Conservation (phyloP, 2,113 vertebrate species). For the Dascyllus trimaculatus region DNA sequence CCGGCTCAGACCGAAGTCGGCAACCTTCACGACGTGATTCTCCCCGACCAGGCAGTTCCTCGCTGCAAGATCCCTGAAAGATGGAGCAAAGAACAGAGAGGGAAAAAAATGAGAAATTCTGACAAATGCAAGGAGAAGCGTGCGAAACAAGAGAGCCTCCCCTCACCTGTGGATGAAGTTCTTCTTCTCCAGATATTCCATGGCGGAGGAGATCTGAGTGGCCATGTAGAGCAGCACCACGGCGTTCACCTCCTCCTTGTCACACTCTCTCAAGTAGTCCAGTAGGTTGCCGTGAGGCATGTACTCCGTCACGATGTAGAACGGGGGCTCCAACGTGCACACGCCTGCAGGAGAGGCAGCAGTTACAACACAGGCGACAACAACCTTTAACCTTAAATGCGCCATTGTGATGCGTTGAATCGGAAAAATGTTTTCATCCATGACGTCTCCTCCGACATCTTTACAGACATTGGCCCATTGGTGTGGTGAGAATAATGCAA, state of each 20-base stretch:
- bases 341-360: conserved; percentile 86
- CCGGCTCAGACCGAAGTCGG: conserved; percentile 96
- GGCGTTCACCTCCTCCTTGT: conserved; percentile 94
- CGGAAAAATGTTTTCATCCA: too few species aligned
- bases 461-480: too few species aligned
- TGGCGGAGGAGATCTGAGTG: conserved; percentile 98
- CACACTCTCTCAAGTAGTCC: conserved; percentile 97
- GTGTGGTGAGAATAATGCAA: too few species aligned
- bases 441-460: too few species aligned
- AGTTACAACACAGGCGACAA: neutral
- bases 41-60: conserved; percentile 98
- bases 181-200: conserved; percentile 99
- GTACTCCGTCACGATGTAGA: conserved; percentile 99
- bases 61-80: conserved; percentile 93
- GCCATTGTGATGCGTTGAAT: too few species aligned
- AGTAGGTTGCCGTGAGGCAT: conserved; percentile 98
- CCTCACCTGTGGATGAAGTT: conserved; percentile 97
- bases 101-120: neutral
- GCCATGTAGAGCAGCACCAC: conserved; percentile 99
- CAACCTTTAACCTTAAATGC: neutral
- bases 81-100: neutral
- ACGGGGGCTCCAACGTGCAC: conserved; percentile 97
- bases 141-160: neutral
- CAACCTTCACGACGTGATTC: conserved; percentile 98
- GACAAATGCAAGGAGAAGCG: neutral